phyloP scores from a whole-genome alignment of 1,140 invertebrate species.

The Psix sp. region DNA sequence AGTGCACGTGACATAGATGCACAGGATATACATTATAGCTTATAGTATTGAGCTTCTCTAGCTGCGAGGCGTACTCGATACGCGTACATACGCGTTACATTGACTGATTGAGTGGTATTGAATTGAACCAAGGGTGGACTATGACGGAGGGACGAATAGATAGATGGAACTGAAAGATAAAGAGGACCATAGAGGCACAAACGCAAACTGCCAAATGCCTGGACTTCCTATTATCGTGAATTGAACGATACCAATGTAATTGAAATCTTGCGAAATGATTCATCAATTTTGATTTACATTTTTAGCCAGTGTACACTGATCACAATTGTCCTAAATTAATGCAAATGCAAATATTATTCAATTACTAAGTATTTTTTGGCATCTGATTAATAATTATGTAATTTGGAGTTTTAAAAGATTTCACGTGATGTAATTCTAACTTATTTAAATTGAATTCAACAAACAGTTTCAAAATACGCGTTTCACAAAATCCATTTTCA shows the following conservation, averaged over 20 bases:
- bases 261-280: slow-evolving; percentile 40
- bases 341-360: too few species aligned
- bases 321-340: too few species aligned
- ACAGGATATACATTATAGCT: slow-evolving; percentile 54
- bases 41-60: slow-evolving; percentile 57
- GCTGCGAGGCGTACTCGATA: slow-evolving; percentile 61
- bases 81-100: slow-evolving; percentile 72
- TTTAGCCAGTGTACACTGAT: too few species aligned
- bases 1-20: slow-evolving; percentile 55
- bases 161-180: slow-evolving; percentile 47
- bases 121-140: slow-evolving; percentile 73
- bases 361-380: too few species aligned
- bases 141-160: slow-evolving; percentile 34
- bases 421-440: background rate
- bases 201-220: slow-evolving; percentile 71
- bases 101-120: slow-evolving; percentile 77
- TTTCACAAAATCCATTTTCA: slow-evolving; percentile 25
- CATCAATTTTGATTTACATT: slow-evolving; percentile 10
- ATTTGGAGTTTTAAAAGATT: too few species aligned
- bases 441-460: slow-evolving; percentile 16
- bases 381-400: too few species aligned
- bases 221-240: slow-evolving; percentile 50
- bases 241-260: slow-evolving; percentile 51
- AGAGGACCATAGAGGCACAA: slow-evolving; percentile 48
- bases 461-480: slow-evolving; percentile 17